Conservation (phyloP, 2,113 vertebrate species). For the Pseudopodoces humilis region DNA sequence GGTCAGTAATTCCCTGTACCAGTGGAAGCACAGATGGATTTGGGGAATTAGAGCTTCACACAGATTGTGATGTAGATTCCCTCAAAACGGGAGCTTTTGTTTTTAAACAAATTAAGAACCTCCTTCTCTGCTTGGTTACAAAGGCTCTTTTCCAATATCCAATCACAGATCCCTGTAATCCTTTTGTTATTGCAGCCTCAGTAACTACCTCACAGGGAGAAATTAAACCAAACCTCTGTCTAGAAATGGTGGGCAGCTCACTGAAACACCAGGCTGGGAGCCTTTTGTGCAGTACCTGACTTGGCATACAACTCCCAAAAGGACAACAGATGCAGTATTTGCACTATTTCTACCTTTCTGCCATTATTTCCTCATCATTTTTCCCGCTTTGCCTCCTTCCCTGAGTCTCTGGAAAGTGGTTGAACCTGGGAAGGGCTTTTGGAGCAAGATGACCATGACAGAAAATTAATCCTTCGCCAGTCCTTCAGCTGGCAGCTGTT, state of each 20-base stretch:
- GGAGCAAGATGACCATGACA: background rate
- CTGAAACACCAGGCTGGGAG: fast-evolving
- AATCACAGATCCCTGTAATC: conserved; percentile 5
- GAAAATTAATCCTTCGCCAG: background rate
- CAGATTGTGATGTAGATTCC: conserved; percentile 27
- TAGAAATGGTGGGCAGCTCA: background rate
- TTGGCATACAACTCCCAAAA: fast-evolving
- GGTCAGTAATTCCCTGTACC: background rate
- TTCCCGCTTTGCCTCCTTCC: background rate
- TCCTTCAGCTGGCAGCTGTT: background rate
- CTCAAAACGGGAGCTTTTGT: conserved; percentile 13
- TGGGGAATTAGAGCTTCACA: conserved; percentile 45
- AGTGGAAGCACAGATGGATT: conserved; percentile 42
- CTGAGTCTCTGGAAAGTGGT: background rate
- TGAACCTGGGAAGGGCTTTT: background rate
- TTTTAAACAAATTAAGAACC: conserved; percentile 36
- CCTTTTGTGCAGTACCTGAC: background rate
- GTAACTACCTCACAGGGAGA: background rate
- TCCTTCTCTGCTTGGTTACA: background rate
- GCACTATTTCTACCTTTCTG: background rate
- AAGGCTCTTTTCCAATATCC: background rate
- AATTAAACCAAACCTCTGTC: background rate
- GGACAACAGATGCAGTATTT: background rate
- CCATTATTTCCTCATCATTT: background rate
- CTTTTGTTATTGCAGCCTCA: background rate